Evolutionary conservation across 2,797 vertebrate genomes (phyloP).

Genomic region (Hirundo rustica): DNA sequence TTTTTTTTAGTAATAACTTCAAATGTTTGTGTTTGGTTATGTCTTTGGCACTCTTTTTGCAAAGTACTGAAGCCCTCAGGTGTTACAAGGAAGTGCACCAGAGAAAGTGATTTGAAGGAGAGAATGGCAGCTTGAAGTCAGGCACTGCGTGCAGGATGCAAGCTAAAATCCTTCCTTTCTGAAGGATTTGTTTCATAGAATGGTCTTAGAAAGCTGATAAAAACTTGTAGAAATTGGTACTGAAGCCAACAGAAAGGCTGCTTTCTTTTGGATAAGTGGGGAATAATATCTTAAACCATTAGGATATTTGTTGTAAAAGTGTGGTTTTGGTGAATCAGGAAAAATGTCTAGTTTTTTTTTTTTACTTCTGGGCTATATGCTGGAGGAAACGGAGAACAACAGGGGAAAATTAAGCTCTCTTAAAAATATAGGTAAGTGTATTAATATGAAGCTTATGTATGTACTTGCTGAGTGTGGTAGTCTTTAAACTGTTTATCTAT

Average conservation of each 20-base stretch:
- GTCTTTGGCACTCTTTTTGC: constrained; percentile 10
- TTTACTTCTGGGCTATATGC: neutral
- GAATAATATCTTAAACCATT: neutral
- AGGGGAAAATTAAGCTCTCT: neutral
- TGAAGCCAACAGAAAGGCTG: neutral
- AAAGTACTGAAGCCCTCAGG: neutral
- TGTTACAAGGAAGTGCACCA: neutral
- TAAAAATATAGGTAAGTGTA: neutral
- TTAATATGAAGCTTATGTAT: neutral
- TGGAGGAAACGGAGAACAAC: neutral
- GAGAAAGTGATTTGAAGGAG: neutral
- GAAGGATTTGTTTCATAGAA: neutral
- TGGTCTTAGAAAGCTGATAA: neutral
- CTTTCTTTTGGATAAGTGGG: neutral
- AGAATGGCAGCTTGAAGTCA: neutral
- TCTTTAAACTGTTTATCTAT: constrained; percentile 5
- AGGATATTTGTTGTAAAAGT: neutral
- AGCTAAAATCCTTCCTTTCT: neutral
- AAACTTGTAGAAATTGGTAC: neutral
- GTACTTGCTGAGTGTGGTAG: neutral
- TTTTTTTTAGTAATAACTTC: neutral
- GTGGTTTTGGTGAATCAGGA: neutral
- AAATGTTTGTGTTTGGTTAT: neutral
- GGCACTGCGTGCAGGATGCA: neutral
- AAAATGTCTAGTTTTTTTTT: neutral